Percentiles rank a stretch among this genome's conserved stretches.
phyloP scores from a whole-genome alignment of 2,113 vertebrate genomes.

The Gavialis gangeticus region DNA sequence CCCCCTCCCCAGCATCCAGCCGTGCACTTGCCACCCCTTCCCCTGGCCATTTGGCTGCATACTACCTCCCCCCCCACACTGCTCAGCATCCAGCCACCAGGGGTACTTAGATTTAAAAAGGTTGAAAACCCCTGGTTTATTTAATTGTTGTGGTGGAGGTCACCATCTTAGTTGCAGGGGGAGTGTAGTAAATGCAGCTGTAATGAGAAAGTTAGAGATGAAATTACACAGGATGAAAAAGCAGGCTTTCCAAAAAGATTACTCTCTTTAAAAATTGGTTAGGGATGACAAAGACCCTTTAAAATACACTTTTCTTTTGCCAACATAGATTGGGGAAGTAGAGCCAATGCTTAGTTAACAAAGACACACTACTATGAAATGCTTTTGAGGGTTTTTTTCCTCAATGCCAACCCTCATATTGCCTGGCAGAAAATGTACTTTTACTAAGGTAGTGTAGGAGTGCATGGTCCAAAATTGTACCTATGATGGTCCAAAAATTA shows the following conservation, averaged over 20 bases:
- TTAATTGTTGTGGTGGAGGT: background rate
- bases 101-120: no score
- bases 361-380: constrained; percentile 26
- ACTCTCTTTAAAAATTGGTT: constrained; percentile 11
- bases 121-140: background rate
- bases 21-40: no score
- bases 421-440: constrained; percentile 12
- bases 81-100: no score
- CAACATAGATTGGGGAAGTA: background rate
- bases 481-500: no score
- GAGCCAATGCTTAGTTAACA: background rate
- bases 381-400: constrained; percentile 22
- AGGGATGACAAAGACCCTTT: background rate
- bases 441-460: background rate
- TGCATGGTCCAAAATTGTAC: no score
- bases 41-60: no score
- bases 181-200: constrained; percentile 1
- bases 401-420: constrained; percentile 22
- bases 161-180: background rate
- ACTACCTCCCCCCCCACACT: no score
- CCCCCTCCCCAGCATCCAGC: no score
- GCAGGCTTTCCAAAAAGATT: background rate
- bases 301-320: background rate
- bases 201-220: background rate
- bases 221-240: background rate